phyloP scores from a whole-genome alignment of 92 coral and sea anemone genomes.

The Zoanthus gigantus region DNA sequence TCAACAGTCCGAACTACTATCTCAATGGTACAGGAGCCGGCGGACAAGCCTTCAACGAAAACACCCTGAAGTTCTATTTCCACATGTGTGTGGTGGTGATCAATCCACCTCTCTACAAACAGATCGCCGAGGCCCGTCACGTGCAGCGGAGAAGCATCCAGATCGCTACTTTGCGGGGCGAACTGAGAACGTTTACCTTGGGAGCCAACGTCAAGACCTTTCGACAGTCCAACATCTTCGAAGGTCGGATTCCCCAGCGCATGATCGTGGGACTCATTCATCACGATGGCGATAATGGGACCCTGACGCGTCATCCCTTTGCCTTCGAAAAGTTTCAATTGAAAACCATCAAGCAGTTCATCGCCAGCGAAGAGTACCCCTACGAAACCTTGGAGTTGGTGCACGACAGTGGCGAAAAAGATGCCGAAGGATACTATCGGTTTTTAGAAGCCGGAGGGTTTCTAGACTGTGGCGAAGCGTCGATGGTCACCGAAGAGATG shows the following conservation, averaged over 20 bases:
- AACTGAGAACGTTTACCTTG: neutral
- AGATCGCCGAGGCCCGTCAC: neutral
- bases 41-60: neutral
- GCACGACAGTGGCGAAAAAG: constrained; percentile 5
- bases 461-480: neutral
- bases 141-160: neutral
- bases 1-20: neutral
- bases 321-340: constrained; percentile 12
- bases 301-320: neutral
- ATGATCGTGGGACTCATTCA: constrained; percentile 13
- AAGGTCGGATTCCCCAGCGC: constrained; percentile 16
- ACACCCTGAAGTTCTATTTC: neutral
- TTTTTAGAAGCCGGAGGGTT: constrained; percentile 46
- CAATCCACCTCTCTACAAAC: constrained; percentile 2
- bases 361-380: constrained; percentile 57
- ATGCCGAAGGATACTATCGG: constrained; percentile 40
- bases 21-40: neutral
- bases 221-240: constrained; percentile 4
- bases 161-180: constrained; percentile 2
- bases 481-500: neutral
- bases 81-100: constrained; percentile 13
- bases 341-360: constrained; percentile 36
- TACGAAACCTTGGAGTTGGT: constrained; percentile 25
- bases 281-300: constrained; percentile 5
- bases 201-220: neutral